These are phyloP conservation scores for Bungarus multicinctus DNA, from an alignment of 2,113 vertebrate genomes.

Conservation along the genomic window DNA sequence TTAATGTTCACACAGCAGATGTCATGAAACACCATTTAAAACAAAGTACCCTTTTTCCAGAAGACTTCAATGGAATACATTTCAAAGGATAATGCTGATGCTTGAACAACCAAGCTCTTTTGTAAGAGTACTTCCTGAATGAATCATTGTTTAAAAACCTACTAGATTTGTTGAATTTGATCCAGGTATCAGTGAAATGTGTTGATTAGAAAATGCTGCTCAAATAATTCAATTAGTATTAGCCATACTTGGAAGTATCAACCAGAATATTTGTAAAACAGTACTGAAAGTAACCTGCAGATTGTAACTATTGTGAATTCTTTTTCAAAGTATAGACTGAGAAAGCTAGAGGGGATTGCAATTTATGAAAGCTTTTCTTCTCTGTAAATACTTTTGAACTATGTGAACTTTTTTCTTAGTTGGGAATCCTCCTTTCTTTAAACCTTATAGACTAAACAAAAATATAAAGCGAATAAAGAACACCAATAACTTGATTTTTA, in stretches of 20 bases:
- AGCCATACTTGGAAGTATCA: neutral
- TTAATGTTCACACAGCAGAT: constrained; percentile 12
- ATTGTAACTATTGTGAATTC: neutral
- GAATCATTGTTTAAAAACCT: neutral
- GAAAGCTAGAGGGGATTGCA: neutral
- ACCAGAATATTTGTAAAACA: neutral
- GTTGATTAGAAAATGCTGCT: neutral
- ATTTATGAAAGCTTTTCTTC: neutral
- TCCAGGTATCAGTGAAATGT: neutral
- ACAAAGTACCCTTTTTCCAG: constrained; percentile 33
- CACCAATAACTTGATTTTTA: neutral
- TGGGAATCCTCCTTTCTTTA: neutral
- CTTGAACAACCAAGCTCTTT: constrained; percentile 34
- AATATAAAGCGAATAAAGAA: neutral
- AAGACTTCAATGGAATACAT: constrained; percentile 39
- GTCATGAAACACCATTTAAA: constrained; percentile 36
- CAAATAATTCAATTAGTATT: neutral
- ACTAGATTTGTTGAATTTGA: neutral
- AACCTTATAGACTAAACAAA: neutral
- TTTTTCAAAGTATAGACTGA: neutral
- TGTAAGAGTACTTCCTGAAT: constrained; percentile 16
- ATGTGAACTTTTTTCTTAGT: neutral
- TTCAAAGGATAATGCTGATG: neutral
- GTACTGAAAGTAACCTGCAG: neutral
- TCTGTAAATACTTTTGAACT: neutral